Evolutionary conservation across 2,797 vertebrate genomes (phyloP), one percentile per base, ranked within the genome.

Genomic region (Crypturellus tataupa): DNA sequence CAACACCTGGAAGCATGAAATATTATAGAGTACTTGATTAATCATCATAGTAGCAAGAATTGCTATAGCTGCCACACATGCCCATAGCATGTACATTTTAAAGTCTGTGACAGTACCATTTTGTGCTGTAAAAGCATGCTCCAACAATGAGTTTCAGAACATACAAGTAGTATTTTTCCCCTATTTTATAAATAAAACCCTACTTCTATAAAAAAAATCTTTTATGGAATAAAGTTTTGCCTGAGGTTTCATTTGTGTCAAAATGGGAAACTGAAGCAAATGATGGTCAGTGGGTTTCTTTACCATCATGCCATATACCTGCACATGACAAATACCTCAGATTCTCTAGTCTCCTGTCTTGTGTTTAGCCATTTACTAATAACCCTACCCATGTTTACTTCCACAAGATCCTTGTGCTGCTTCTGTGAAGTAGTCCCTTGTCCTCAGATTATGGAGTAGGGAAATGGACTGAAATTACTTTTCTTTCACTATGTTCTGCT

Each of bases 251-350:
- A n/a, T 17, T 37, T 5, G 35, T 62, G 63, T 29, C 80, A 80
- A 63, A 0, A 1, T 11, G 35, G 33, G 49, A 87, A 68, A 9
- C 2, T 58, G 27, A 83, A 21, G 59, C 24, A 65, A 0, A 0
- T 12, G 65, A 69, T 53, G 56, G 25, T 27, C 63, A 81, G 33
- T 4, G 10, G 6, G 29, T 59, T 42, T 90, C 55, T 51, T 24
- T 19, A 46, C 51, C 44, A 17, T 62, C 42, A 56, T 4, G 49
- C 11, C n/a, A 37, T 3, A 3, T 27, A 46, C 24, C 39, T 67
- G 20, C 15, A 6, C 2, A 2, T 23, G 89, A 69, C 29, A 75
- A 80, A 80, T 25, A 19, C 27, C 33, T 18, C 67, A 11, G 2
- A 80, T 68, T 35, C 29, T 58, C 18, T 51, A 49, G 14, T n/a